Conservation (phyloP, 1,140 invertebrate genomes). For the Psilanteris sp. region DNA sequence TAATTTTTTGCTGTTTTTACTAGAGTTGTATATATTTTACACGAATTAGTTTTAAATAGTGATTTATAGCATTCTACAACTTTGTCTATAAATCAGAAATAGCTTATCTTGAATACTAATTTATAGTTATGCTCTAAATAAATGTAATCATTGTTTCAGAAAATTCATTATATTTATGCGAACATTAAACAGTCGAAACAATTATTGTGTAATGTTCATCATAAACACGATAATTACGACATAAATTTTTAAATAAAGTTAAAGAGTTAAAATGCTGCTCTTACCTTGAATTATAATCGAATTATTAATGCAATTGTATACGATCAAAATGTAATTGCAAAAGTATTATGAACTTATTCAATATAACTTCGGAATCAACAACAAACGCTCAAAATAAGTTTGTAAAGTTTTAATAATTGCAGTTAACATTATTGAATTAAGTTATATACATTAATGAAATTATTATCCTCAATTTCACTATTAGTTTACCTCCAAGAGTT, state of each 20-base stretch:
- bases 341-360: slow-evolving; percentile 4
- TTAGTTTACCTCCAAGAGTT: too few relatives aligned
- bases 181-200: slow-evolving; percentile 3
- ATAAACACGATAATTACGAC: too few relatives aligned
- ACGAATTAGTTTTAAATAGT: slow-evolving; percentile 14
- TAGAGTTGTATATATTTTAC: slow-evolving; percentile 13
- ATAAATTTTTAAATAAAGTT: neutral
- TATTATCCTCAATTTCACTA: slow-evolving; percentile 7
- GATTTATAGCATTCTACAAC: slow-evolving; percentile 1
- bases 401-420: slow-evolving; percentile 17
- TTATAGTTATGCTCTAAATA: slow-evolving; percentile 23
- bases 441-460: neutral
- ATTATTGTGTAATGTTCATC: too few relatives aligned
- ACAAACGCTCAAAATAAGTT: slow-evolving; percentile 1
- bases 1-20: too few relatives aligned
- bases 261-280: neutral
- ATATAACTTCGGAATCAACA: neutral
- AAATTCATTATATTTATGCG: slow-evolving; percentile 4
- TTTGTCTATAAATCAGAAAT: slow-evolving; percentile 30
- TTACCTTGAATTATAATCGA: neutral
- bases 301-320: neutral
- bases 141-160: slow-evolving; percentile 2
- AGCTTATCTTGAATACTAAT: slow-evolving; percentile 20
- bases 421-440: slow-evolving; percentile 9
- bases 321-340: neutral